Conservation (phyloP, 53 echinoderm and acorn worm species). For the Pentamera pediparva region DNA sequence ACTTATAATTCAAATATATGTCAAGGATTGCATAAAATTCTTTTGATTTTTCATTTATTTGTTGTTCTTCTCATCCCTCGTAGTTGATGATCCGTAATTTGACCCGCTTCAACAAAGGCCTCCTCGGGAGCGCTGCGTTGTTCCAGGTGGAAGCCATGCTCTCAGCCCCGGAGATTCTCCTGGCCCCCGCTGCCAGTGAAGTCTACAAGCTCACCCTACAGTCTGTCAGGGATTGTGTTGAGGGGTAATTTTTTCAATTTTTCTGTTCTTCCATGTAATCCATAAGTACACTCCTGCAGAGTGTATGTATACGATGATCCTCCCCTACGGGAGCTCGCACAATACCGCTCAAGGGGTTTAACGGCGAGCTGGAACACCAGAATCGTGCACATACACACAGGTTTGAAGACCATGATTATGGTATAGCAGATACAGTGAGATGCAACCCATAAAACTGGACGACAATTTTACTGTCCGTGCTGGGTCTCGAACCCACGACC, state of each 20-base stretch:
- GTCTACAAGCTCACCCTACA: slow-evolving; percentile 98
- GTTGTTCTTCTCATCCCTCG: neutral
- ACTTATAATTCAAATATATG: too few species aligned
- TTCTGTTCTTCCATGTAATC: too few species aligned
- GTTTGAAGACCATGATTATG: too few species aligned
- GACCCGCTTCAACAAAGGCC: slow-evolving; percentile 61
- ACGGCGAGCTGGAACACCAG: too few species aligned
- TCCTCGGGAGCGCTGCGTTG: slow-evolving; percentile 58
- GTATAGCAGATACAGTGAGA: too few species aligned
- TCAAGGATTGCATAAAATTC: too few species aligned
- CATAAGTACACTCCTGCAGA: neutral
- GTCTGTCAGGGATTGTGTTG: slow-evolving; percentile 95
- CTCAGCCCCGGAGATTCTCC: slow-evolving; percentile 88
- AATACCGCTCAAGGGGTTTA: too few species aligned
- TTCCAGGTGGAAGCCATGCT: slow-evolving; percentile 99
- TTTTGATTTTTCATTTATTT: neutral
- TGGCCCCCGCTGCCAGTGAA: slow-evolving; percentile 90
- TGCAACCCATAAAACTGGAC: too few species aligned
- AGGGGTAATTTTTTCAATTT: slow-evolving; percentile 64
- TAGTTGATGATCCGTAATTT: slow-evolving; percentile 78
- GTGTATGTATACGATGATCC: too few species aligned
- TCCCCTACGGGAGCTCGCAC: neutral
- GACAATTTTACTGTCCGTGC: too few species aligned
- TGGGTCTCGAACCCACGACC: too few species aligned
- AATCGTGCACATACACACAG: too few species aligned